Base-by-base conservation (phyloP, 2,888 invertebrate species). In the Polia nebulosa region DNA sequence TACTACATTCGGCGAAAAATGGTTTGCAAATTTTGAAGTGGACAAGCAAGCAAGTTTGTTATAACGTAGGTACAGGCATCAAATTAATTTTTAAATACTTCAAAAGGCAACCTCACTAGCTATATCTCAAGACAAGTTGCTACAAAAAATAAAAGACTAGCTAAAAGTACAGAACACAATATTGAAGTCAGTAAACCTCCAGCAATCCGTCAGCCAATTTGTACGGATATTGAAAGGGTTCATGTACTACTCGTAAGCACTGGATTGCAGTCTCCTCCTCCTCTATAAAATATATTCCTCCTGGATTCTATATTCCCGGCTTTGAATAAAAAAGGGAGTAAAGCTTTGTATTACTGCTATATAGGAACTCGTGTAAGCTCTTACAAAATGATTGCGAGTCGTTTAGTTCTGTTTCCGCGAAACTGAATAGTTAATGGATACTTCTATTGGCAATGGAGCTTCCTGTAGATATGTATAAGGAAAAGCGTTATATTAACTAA, bases 211-310 rank as follows among this genome's bases (percentile, higher is more conserved):
- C 34, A 62, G 29, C 47, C 61, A 81, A 69, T 76, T 64, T 71
- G 56, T 47, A 36, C 34, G 51, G 59, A 77, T 77, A 72, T 71
- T 72, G 60, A 53, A 81, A 58, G 51, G 45, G 17, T 41, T 71
- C 53, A 53, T 52, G 53, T 45, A 45, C 29, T 27, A 56, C 45
- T 41, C 0, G n/a, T 44, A n/a, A 61, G 62, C 47, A 58, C 32
- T 57, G 51, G 25, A 62, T 80, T 62, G 65, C 27, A 53, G 52
- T 27, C 55, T 51, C 25, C 39, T n/a, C 39, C n/a, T 66, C 34
- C 45, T 32, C 53, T 53, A 27, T 71, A 44, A 60, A 80, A 76
- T 68, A 64, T 45, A 53, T 76, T 60, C n/a, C 25, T 72, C 9
- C 32, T n/a, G n/a, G n/a, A n/a, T n/a, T n/a, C n/a, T n/a, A n/a